A percentile compares a stretch with the other conserved stretches of the same genome.
phyloP scores from a whole-genome alignment of 2,797 vertebrate genomes.

The Poeciliopsis gracilis region DNA sequence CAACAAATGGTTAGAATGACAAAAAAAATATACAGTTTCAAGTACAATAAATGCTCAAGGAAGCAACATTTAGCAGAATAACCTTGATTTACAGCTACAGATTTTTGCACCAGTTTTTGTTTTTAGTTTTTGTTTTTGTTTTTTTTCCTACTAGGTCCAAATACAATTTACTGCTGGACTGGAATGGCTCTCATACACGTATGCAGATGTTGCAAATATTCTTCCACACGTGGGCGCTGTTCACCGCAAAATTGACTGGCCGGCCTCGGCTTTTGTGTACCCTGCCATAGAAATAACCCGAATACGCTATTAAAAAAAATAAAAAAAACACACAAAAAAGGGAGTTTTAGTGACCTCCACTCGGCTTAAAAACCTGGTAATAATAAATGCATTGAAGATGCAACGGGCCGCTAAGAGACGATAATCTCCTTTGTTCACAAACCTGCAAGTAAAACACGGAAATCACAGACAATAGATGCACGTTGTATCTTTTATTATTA shows the following conservation, averaged over 20 bases:
- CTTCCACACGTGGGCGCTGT: slow-evolving; percentile 73
- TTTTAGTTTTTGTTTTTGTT: no score
- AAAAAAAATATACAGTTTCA: neutral
- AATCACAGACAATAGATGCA: neutral
- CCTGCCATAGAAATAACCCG: slow-evolving; percentile 5
- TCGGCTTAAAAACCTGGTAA: neutral
- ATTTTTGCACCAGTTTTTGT: neutral
- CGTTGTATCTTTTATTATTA: neutral
- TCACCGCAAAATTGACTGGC: slow-evolving; percentile 62
- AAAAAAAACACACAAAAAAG: no score
- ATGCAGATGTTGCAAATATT: neutral
- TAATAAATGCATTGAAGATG: neutral
- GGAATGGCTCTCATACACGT: neutral
- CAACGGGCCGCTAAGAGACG: no score
- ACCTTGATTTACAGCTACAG: neutral
- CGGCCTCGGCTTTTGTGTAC: slow-evolving; percentile 1
- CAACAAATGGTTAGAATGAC: neutral
- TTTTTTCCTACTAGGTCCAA: no score
- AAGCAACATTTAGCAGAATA: neutral
- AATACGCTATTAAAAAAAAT: neutral
- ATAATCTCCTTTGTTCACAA: neutral
- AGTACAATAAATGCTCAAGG: neutral
- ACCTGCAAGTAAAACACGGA: neutral
- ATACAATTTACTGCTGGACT: neutral
- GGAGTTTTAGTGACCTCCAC: slow-evolving; percentile 18